Evolutionary conservation across 2,113 vertebrate species (phyloP).

Genomic region (Herpetotheres cachinnans): DNA sequence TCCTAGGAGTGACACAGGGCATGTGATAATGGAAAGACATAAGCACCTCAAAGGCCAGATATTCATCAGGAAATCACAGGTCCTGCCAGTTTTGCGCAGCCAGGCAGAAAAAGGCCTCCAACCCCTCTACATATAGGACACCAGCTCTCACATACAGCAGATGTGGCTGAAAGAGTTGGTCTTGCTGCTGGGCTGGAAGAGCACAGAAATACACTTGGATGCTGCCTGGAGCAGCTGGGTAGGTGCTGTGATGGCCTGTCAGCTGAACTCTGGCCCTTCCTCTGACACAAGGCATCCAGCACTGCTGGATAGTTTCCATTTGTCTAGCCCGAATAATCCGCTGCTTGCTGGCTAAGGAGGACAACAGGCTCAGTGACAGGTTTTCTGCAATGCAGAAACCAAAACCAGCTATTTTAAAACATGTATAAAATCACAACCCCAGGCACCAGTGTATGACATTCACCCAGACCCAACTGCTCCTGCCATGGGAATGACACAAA

Average conservation of each 20-base stretch:
- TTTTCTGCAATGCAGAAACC: neutral
- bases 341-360: neutral
- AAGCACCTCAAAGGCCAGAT: neutral
- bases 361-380: neutral
- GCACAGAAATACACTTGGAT: fast-evolving
- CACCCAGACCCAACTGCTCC: neutral
- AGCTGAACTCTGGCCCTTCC: neutral
- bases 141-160: neutral
- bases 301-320: neutral
- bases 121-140: neutral
- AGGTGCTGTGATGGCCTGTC: neutral
- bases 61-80: neutral
- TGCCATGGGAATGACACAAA: neutral
- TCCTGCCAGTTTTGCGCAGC: neutral
- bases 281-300: neutral
- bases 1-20: neutral
- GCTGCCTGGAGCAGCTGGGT: neutral
- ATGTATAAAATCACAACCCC: neutral
- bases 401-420: neutral
- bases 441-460: neutral
- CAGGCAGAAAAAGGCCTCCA: neutral
- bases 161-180: neutral
- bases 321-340: neutral
- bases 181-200: neutral
- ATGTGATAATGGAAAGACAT: too few relatives aligned